Base-by-base conservation (phyloP, 2,888 invertebrate species). In the Galeopsomyia nigrocyanea region DNA sequence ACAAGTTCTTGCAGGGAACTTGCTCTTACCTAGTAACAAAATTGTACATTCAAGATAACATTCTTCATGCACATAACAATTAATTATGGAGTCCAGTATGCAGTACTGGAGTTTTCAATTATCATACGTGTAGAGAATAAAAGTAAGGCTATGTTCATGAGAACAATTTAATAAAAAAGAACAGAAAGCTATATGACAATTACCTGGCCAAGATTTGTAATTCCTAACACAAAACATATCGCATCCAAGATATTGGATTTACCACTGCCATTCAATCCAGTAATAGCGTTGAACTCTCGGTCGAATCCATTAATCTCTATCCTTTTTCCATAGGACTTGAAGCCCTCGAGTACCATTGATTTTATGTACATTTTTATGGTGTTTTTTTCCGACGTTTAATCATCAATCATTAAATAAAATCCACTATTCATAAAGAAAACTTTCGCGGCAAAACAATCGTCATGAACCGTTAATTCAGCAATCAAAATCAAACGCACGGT, bases 221-320 rank as follows among this genome's bases (percentile, higher is more conserved):
- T 98, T 67, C 99, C 99, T 31, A 99, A 88, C 9, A 99, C 94
- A 86, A 99, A 99, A 86, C 99, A 99, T 86, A 99, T 98, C 0
- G 97, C 92, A 88, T 99, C 99, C 73, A 99, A 89, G 83, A 99
- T 95, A 83, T 99, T 99, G 0, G 98, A 98, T 88, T 99, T 99
- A 49, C 99, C 99, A 77, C 96, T 97, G 9, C 99, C 99, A 87
- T 99, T 99, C 60, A 99, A 88, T 0, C 99, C 99, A 16, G 99
- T 99, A 68, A 99, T 99, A 3, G 99, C 99, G 82, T 99, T 99
- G 85, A 99, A 99, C 86, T 95, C 92, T 0, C 91, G 91, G 88
- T 99, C 99, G 84, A 99, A 99, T 1, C 94, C 95, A 76, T 91
- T 92, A 64, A 99, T 92, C 88, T 96, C 96, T 0, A 97, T 96